phyloP scores from a whole-genome alignment of 2,113 vertebrate genomes.

The Todiramphus chloris region DNA sequence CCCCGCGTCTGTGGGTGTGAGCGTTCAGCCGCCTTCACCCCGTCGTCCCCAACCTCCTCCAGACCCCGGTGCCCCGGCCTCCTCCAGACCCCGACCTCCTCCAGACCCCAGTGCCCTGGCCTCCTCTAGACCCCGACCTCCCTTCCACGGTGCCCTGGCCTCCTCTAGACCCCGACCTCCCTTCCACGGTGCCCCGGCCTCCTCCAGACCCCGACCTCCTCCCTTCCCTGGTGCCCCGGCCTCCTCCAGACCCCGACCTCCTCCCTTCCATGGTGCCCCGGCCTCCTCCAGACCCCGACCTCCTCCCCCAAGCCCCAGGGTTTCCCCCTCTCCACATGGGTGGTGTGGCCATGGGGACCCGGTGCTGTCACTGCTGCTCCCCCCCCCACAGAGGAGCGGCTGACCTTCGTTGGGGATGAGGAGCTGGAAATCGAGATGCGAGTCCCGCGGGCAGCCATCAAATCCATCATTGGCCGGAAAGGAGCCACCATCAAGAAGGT shows the following conservation, averaged over 20 bases:
- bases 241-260: background rate
- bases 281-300: background rate
- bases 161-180: background rate
- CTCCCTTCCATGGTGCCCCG: too few species aligned
- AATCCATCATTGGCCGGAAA: conserved; percentile 68
- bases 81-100: background rate
- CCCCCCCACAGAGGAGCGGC: conserved; percentile 31
- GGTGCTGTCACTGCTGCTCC: background rate
- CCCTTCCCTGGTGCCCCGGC: background rate
- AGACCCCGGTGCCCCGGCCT: background rate
- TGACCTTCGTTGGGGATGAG: conserved; percentile 54
- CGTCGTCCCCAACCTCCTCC: background rate
- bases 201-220: too few species aligned
- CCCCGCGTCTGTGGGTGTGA: background rate
- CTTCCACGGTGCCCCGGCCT: background rate
- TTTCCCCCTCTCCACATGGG: fast-evolving
- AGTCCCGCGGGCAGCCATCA: conserved; percentile 47
- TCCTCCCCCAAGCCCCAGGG: background rate
- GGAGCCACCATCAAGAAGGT: conserved; percentile 71
- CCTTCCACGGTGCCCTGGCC: too few species aligned
- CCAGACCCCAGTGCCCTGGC: background rate
- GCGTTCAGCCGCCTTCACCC: background rate
- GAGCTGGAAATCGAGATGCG: conserved; percentile 61
- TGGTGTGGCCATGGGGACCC: fast-evolving
- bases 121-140: background rate